A percentile compares a stretch with the other conserved stretches of the same genome.
Conservation (phyloP, 1,140 invertebrate species). For the Thaumetopoea pityocampa region DNA sequence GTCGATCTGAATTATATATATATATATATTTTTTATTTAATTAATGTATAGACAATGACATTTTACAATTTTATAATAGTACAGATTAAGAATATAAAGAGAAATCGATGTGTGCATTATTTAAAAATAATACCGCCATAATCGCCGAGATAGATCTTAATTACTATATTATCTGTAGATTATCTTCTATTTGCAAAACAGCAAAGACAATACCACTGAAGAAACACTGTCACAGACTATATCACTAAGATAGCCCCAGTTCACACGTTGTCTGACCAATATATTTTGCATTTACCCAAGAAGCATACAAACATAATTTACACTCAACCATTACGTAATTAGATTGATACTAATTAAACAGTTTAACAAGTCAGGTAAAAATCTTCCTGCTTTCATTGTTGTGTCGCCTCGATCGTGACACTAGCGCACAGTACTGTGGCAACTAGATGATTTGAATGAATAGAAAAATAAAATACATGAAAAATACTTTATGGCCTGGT, state of each 20-base stretch:
- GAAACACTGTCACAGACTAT: slow-evolving; percentile 8
- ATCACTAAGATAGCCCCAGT: slow-evolving; percentile 7
- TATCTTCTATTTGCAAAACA: slow-evolving; percentile 14
- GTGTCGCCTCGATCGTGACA: slow-evolving; percentile 18
- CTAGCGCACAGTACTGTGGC: slow-evolving; percentile 11
- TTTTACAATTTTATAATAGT: too few relatives aligned
- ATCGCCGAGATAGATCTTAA: background rate
- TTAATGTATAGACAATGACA: too few relatives aligned
- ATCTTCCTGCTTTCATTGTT: slow-evolving; percentile 24
- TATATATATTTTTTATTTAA: too few relatives aligned
- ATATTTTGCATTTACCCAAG: background rate
- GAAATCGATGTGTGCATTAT: too few relatives aligned
- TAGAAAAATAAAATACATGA: too few relatives aligned
- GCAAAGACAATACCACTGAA: slow-evolving; percentile 14
- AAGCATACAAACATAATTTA: background rate
- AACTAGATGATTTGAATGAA: slow-evolving; percentile 13
- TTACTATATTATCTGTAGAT: background rate
- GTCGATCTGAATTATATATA: too few relatives aligned
- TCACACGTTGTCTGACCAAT: slow-evolving; percentile 11
- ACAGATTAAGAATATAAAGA: too few relatives aligned
- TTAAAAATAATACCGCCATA: background rate
- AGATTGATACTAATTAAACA: background rate
- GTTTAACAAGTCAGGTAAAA: background rate
- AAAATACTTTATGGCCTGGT: slow-evolving; percentile 11
- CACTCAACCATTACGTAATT: slow-evolving; percentile 1